Evolutionary conservation across 2,797 vertebrate genomes (phyloP).

Genomic region (Myotis planiceps): DNA sequence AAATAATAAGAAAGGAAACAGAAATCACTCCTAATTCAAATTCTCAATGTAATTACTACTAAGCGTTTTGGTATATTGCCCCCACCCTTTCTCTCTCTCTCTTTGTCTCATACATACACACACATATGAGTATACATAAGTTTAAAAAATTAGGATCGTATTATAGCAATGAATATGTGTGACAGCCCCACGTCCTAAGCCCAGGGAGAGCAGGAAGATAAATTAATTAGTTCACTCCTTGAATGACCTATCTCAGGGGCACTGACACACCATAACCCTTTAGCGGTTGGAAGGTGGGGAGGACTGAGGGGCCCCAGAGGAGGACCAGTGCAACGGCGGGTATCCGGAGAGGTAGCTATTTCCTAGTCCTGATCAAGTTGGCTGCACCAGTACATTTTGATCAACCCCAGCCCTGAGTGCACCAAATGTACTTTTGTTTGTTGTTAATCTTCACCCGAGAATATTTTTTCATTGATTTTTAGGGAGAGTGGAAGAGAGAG

Average conservation of each 20-base stretch:
- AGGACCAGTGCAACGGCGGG: neutral
- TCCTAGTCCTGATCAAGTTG: neutral
- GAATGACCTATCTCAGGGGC: neutral
- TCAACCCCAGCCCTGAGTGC: neutral
- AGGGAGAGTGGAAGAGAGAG: too few relatives aligned
- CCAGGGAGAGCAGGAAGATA: too few relatives aligned
- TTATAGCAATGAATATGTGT: neutral
- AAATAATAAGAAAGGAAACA: neutral
- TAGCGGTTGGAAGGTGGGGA: neutral
- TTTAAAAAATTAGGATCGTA: neutral
- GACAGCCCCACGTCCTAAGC: too few relatives aligned
- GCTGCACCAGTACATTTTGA: fast-evolving
- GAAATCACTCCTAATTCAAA: neutral
- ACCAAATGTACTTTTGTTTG: neutral
- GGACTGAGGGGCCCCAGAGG: neutral
- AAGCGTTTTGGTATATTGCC: neutral
- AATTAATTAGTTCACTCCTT: too few relatives aligned
- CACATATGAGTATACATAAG: neutral
- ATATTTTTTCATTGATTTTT: too few relatives aligned
- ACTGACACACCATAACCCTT: neutral
- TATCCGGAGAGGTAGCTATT: fast-evolving
- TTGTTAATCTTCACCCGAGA: too few relatives aligned
- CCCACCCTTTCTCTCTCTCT: neutral
- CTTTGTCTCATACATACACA: neutral
- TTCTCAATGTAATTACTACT: neutral